These are phyloP conservation scores for Heliconius charithonia DNA, from an alignment of 2,888 invertebrate species.

Conservation along the genomic window DNA sequence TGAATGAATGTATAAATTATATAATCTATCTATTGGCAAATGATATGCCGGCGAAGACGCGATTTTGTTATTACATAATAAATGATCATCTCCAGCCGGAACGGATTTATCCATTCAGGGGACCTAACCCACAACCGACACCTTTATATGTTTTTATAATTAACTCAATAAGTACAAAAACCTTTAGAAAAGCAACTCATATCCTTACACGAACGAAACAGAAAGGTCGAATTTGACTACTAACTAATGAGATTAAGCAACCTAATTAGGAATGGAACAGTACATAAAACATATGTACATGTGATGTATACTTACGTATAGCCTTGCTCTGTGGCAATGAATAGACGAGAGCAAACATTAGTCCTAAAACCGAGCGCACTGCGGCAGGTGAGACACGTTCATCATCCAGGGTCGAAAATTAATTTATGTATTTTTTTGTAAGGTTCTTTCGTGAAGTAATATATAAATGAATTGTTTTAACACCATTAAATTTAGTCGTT, in stretches of 20 bases:
- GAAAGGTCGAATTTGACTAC: no score
- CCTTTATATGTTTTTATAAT: neutral
- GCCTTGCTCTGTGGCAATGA: conserved; percentile 15
- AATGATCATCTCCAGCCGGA: neutral
- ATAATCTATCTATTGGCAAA: no score
- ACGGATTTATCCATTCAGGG: neutral
- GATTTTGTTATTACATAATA: no score
- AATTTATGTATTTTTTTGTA: neutral
- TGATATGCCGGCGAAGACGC: no score
- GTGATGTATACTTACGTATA: neutral
- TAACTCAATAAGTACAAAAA: neutral
- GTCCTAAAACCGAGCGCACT: conserved; percentile 21
- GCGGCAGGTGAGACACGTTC: conserved; percentile 18
- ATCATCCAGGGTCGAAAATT: neutral
- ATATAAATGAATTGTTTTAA: neutral
- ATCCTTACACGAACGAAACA: neutral
- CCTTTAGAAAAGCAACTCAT: neutral
- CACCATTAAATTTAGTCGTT: no score
- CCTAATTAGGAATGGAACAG: neutral
- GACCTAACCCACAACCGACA: neutral
- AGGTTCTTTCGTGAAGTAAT: no score
- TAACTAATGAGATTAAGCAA: neutral
- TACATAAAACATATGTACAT: neutral
- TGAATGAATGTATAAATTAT: no score
- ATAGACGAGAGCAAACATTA: conserved; percentile 26